A percentile compares a stretch with the other conserved stretches of the same genome.
Evolutionary conservation across 2,888 invertebrate species (phyloP).

Genomic region (Ophion costatus): DNA sequence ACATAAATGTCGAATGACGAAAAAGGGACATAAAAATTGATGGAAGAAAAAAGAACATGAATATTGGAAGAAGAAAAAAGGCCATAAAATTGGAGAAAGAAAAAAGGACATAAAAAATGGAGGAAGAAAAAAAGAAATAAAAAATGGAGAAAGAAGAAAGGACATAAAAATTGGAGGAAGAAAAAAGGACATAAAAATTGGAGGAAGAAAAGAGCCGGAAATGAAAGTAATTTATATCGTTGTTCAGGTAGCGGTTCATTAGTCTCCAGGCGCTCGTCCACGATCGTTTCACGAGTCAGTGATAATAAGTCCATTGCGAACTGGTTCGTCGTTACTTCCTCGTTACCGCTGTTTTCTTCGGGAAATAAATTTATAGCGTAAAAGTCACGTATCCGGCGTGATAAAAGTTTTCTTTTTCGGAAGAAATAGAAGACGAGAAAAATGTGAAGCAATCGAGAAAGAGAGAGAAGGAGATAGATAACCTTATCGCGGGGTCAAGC

Average conservation of each 20-base stretch:
- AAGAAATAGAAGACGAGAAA: neutral
- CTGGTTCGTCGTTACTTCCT: constrained; percentile 25
- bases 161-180: neutral
- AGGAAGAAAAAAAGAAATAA: too few relatives aligned
- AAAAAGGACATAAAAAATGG: too few relatives aligned
- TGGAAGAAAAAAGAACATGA: neutral
- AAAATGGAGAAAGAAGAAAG: too few relatives aligned
- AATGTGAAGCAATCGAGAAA: neutral
- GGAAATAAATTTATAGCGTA: constrained; percentile 27
- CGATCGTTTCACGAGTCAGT: constrained; percentile 49
- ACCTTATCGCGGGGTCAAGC: constrained; percentile 76
- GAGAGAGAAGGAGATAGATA: constrained; percentile 26
- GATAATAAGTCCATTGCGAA: constrained; percentile 26
- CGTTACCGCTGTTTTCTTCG: constrained; percentile 1
- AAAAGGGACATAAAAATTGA: neutral
- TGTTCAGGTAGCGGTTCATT: neutral
- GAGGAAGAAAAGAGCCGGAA: constrained; percentile 44
- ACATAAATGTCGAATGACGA: too few relatives aligned
- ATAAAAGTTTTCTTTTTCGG: constrained; percentile 14
- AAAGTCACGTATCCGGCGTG: constrained; percentile 36
- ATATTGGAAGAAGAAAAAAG: neutral
- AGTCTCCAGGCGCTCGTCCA: constrained; percentile 19
- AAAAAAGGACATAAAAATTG: constrained; percentile 65
- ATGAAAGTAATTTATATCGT: neutral
- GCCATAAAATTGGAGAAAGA: too few relatives aligned